A percentile compares a stretch with the other conserved stretches of the same genome.
phyloP scores from a whole-genome alignment of 1,140 invertebrate species.

The Drepana arcuata region DNA sequence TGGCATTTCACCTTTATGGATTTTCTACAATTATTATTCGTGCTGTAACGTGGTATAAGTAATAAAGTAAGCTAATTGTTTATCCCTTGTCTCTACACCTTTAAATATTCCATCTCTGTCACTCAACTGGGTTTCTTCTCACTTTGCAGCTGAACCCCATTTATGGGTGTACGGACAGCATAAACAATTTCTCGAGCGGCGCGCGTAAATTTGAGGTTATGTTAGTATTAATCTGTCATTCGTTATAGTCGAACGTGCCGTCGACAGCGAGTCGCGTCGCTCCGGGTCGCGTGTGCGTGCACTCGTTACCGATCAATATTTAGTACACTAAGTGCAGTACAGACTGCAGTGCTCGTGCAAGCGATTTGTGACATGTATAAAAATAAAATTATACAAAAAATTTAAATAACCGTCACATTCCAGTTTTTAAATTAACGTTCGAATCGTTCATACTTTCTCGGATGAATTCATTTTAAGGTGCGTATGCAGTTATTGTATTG shows the following conservation, averaged over 20 bases:
- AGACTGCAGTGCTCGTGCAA: constrained; percentile 18
- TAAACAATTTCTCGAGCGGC: constrained; percentile 58
- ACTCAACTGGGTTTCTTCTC: too few relatives aligned
- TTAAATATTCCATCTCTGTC: constrained; percentile 32
- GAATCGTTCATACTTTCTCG: constrained; percentile 18
- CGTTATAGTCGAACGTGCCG: constrained; percentile 38
- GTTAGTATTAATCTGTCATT: constrained; percentile 60
- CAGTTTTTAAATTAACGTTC: constrained; percentile 24
- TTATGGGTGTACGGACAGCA: constrained; percentile 41
- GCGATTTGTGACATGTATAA: constrained; percentile 10
- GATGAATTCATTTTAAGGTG: constrained; percentile 19
- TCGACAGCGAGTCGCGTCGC: constrained; percentile 7
- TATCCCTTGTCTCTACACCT: too few relatives aligned
- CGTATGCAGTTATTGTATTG: constrained; percentile 1
- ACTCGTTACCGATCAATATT: constrained; percentile 32
- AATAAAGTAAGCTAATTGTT: too few relatives aligned
- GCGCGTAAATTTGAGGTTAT: constrained; percentile 63
- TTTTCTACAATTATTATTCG: too few relatives aligned
- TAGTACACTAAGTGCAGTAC: constrained; percentile 24
- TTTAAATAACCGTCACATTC: constrained; percentile 15
- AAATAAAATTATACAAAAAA: constrained; percentile 9
- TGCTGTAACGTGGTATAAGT: too few relatives aligned
- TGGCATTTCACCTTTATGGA: background rate
- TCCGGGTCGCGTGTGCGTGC: constrained; percentile 22
- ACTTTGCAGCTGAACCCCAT: constrained; percentile 48